Conservation (phyloP, 2,113 vertebrate species). For the Burhinus oedicnemus region DNA sequence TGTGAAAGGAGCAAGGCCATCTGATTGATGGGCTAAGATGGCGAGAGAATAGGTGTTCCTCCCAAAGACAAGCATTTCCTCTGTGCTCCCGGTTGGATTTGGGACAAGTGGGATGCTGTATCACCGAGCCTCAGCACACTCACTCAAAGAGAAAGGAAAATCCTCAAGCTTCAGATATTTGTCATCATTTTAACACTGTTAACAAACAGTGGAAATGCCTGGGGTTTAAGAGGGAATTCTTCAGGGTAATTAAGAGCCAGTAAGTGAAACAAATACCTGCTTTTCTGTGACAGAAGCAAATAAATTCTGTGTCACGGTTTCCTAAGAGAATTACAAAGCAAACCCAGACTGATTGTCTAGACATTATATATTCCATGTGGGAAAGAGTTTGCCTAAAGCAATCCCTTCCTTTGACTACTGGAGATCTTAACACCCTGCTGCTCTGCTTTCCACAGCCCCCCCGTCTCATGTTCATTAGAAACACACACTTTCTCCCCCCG, state of each 20-base stretch:
- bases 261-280: conserved; percentile 43
- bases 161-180: background rate
- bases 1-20: background rate
- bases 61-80: background rate
- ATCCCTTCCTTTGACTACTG: conserved; percentile 67
- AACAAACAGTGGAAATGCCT: conserved; percentile 35
- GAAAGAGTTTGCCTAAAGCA: conserved; percentile 57
- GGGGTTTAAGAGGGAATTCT: conserved; percentile 20
- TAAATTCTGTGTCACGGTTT: conserved; percentile 54
- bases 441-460: background rate
- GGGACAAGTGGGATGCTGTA: background rate
- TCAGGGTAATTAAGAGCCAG: conserved; percentile 31
- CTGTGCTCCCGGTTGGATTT: background rate
- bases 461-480: conserved; percentile 42
- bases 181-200: background rate
- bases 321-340: conserved; percentile 65
- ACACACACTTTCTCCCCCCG: background rate
- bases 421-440: conserved; percentile 66
- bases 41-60: background rate
- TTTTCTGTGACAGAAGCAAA: conserved; percentile 62
- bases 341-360: conserved; percentile 74
- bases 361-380: conserved; percentile 55
- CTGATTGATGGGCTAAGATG: background rate
- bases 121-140: background rate
- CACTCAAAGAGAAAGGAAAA: background rate